phyloP scores from a whole-genome alignment of 2,113 vertebrate species.

The Elgaria multicarinata region DNA sequence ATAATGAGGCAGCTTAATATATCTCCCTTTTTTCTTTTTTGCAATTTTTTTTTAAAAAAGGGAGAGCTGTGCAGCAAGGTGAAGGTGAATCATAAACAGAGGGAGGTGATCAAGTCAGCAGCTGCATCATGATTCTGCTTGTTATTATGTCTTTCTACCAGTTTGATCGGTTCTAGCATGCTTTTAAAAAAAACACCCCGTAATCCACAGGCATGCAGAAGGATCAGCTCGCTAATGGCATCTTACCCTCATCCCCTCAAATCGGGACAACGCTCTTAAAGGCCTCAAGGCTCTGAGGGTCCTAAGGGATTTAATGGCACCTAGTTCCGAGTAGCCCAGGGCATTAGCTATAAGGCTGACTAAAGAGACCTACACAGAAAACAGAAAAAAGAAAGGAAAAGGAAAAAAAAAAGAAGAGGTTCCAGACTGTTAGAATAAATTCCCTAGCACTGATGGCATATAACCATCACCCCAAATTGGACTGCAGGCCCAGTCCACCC shows the following conservation, averaged over 20 bases:
- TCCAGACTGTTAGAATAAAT: constrained; percentile 98
- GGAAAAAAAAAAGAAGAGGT: constrained; percentile 90
- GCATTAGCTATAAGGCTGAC: constrained; percentile 99
- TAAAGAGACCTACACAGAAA: constrained; percentile 99
- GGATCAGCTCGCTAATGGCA: constrained; percentile 96
- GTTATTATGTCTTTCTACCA: constrained; percentile 76
- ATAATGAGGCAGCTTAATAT: constrained; percentile 92
- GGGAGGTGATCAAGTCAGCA: constrained; percentile 78
- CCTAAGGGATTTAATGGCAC: constrained; percentile 99
- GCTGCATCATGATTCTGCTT: constrained; percentile 92
- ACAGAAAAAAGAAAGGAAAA: constrained; percentile 87
- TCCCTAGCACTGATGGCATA: constrained; percentile 86
- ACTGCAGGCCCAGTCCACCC: constrained; percentile 65
- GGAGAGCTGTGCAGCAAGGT: constrained; percentile 72
- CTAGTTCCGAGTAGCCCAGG: constrained; percentile 99
- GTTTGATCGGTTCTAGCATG: constrained; percentile 98
- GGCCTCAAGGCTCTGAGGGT: constrained; percentile 99
- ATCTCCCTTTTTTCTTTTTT: constrained; percentile 64
- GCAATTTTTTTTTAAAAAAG: not conserved
- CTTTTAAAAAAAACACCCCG: constrained; percentile 83
- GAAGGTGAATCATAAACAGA: constrained; percentile 66
- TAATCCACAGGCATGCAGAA: constrained; percentile 97
- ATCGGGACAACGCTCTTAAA: constrained; percentile 99
- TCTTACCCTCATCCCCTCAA: constrained; percentile 99
- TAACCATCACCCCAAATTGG: constrained; percentile 74